Evolutionary conservation across 2,888 invertebrate genomes (phyloP).

Genomic region (Odontocerum albicorne): DNA sequence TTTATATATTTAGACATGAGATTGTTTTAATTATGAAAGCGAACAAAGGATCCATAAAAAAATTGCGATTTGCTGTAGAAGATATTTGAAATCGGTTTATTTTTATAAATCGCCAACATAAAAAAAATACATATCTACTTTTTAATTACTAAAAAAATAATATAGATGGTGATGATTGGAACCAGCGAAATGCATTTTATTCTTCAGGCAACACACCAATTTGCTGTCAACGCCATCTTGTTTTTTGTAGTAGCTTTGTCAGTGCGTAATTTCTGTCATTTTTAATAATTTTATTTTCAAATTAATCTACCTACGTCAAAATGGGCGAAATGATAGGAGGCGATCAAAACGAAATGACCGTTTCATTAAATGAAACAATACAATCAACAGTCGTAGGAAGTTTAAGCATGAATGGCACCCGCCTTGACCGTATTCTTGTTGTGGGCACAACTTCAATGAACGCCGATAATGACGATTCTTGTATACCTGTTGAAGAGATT

Average conservation of each 20-base stretch:
- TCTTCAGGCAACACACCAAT: no score
- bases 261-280: constrained; percentile 12
- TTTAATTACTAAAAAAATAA: neutral
- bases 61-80: no score
- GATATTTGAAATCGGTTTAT: no score
- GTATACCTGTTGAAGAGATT: constrained; percentile 24
- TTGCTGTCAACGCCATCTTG: no score
- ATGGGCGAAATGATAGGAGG: constrained; percentile 21
- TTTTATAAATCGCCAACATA: neutral
- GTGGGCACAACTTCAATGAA: constrained; percentile 16
- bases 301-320: neutral
- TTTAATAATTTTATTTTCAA: constrained; percentile 5
- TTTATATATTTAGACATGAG: no score
- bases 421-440: constrained; percentile 26
- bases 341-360: constrained; percentile 20
- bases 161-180: neutral
- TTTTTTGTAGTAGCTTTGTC: constrained; percentile 18
- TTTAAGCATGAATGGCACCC: constrained; percentile 18
- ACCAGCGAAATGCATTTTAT: no score
- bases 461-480: constrained; percentile 12
- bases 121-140: neutral
- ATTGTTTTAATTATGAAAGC: no score
- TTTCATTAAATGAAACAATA: constrained; percentile 17
- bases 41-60: no score
- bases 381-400: constrained; percentile 18